Percentiles rank a stretch among this genome's conserved stretches.
Evolutionary conservation across 2,113 vertebrate genomes (phyloP).

Genomic region (Nettapus auritus): DNA sequence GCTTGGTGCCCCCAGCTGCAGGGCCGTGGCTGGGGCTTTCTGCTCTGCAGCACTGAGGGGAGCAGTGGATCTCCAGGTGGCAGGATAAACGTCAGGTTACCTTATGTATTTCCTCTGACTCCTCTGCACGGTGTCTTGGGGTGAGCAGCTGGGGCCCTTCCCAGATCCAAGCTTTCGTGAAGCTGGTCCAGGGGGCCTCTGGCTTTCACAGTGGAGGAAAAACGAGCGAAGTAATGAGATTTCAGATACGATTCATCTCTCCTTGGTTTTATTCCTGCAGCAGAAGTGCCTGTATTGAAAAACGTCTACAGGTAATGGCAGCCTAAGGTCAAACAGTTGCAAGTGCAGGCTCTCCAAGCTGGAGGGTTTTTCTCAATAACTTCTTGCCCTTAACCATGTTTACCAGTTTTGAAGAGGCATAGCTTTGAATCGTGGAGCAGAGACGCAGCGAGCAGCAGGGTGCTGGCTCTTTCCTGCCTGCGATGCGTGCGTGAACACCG

Average conservation of each 20-base stretch:
- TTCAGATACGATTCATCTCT: background rate
- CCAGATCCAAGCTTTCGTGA: background rate
- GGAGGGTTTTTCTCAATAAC: background rate
- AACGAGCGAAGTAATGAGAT: background rate
- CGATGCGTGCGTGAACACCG: accelerated
- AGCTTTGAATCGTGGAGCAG: background rate
- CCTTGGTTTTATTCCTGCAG: background rate
- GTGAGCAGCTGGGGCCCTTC: background rate
- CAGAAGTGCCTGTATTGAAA: background rate
- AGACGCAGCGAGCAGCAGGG: background rate
- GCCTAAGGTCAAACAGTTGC: background rate
- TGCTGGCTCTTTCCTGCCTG: background rate
- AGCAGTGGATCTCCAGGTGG: accelerated
- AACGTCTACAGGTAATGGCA: accelerated
- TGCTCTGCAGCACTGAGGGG: background rate
- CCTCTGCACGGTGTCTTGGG: background rate
- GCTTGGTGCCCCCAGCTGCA: too few relatives aligned
- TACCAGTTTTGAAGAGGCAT: background rate
- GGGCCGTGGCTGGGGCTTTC: background rate
- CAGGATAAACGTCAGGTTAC: background rate
- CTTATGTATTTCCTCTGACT: accelerated
- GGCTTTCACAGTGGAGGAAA: background rate
- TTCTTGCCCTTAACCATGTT: background rate
- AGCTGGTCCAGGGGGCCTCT: background rate
- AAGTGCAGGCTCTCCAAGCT: accelerated